Evolutionary conservation across 2,888 invertebrate species (phyloP).

Genomic region (Agrotis ipsilon): DNA sequence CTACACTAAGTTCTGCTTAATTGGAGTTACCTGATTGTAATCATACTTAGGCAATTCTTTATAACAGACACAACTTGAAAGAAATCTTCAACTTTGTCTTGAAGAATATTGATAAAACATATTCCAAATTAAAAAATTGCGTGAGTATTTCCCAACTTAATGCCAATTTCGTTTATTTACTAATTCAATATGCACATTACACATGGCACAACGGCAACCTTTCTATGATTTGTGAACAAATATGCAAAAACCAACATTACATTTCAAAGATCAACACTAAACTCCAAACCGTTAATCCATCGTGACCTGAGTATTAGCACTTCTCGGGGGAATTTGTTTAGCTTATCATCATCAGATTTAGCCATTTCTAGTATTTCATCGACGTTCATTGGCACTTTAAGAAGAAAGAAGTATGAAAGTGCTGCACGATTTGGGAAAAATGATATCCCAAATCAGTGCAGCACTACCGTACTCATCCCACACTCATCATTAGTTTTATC

Average conservation of each 20-base stretch:
- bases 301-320: conserved; percentile 27
- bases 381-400: not conserved
- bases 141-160: conserved; percentile 10
- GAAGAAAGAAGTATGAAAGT: no score
- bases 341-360: not conserved
- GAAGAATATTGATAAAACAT: not conserved
- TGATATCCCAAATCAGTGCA: no score
- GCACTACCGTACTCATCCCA: no score
- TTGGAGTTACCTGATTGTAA: no score
- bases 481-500: no score
- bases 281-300: not conserved
- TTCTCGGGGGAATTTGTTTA: not conserved
- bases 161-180: conserved; percentile 5
- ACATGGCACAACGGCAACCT: not conserved
- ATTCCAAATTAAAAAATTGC: not conserved
- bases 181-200: not conserved
- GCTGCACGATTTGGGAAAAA: no score
- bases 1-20: no score
- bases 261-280: conserved; percentile 11
- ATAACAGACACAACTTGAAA: no score
- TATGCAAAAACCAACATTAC: not conserved
- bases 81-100: not conserved
- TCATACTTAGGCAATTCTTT: no score
- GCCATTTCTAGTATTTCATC: not conserved
- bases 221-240: not conserved